Conservation (phyloP, 2,797 vertebrate species). For the Chanos chanos region DNA sequence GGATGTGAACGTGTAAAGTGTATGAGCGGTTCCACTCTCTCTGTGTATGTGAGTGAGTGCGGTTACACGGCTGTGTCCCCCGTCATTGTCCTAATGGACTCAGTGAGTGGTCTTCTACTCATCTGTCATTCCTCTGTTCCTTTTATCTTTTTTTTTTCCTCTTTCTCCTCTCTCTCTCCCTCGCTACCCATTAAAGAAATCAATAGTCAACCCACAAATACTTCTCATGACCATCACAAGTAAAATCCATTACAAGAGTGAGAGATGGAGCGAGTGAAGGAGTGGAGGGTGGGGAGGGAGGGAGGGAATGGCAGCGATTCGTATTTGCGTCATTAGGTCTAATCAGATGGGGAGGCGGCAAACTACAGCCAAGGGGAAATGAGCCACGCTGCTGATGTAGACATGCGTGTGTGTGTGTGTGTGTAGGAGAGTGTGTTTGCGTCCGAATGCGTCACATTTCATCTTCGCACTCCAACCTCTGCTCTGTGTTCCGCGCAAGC, state of each 20-base stretch:
- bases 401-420: background rate
- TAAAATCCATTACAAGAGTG: background rate
- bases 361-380: background rate
- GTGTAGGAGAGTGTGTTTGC: too few species aligned
- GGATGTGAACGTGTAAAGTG: too few species aligned
- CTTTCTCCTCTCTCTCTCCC: too few species aligned
- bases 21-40: too few species aligned
- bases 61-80: too few species aligned
- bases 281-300: background rate
- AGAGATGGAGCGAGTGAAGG: too few species aligned
- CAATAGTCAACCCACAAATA: background rate
- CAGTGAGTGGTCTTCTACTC: too few species aligned
- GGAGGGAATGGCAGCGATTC: background rate
- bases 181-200: background rate
- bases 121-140: too few species aligned
- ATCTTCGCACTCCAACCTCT: background rate
- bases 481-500: background rate
- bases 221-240: background rate
- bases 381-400: background rate
- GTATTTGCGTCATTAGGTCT: slow-evolving; percentile 1
- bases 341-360: background rate
- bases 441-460: too few species aligned
- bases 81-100: too few species aligned
- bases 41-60: too few species aligned
- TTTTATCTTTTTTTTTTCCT: too few species aligned